phyloP scores from a whole-genome alignment of 2,888 invertebrate species.

The Mesoligia furuncula region DNA sequence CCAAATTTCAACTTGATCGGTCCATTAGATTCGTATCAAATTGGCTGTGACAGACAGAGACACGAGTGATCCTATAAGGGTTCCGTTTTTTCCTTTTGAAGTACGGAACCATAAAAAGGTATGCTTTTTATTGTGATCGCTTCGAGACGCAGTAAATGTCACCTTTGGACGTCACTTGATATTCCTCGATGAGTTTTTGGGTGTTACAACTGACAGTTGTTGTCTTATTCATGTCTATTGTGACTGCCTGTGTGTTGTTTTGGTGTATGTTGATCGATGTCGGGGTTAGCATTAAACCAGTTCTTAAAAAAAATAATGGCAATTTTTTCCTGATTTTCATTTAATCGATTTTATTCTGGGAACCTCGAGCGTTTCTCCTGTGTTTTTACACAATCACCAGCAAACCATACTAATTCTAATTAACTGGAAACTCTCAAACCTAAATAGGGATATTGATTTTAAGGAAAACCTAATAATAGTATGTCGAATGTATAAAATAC shows the following conservation, averaged over 20 bases:
- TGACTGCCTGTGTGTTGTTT: slow-evolving; percentile 33
- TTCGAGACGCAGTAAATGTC: slow-evolving; percentile 64
- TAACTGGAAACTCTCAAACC: not conserved
- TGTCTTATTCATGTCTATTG: slow-evolving; percentile 64
- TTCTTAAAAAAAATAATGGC: not conserved
- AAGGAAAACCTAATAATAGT: not conserved
- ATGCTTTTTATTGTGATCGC: slow-evolving; percentile 59
- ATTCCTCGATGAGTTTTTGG: slow-evolving; percentile 59
- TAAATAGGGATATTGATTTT: not conserved
- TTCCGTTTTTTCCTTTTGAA: no score
- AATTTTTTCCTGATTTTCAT: not conserved
- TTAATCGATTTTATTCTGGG: not conserved
- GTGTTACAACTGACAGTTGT: slow-evolving; percentile 55
- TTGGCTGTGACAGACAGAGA: no score
- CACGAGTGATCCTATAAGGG: no score
- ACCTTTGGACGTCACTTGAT: slow-evolving; percentile 56
- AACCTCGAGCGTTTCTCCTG: not conserved
- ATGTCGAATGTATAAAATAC: not conserved
- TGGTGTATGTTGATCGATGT: slow-evolving; percentile 4
- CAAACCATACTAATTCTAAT: not conserved
- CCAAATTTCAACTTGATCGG: no score
- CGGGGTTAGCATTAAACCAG: not conserved
- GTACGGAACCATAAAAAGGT: slow-evolving; percentile 33
- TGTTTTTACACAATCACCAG: not conserved
- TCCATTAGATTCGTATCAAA: no score